Percentiles rank a stretch among this genome's conserved stretches.
These are phyloP conservation scores for Cataglyphis rosenhaueri DNA, from an alignment of 2,888 invertebrate genomes.

Conservation along the genomic window DNA sequence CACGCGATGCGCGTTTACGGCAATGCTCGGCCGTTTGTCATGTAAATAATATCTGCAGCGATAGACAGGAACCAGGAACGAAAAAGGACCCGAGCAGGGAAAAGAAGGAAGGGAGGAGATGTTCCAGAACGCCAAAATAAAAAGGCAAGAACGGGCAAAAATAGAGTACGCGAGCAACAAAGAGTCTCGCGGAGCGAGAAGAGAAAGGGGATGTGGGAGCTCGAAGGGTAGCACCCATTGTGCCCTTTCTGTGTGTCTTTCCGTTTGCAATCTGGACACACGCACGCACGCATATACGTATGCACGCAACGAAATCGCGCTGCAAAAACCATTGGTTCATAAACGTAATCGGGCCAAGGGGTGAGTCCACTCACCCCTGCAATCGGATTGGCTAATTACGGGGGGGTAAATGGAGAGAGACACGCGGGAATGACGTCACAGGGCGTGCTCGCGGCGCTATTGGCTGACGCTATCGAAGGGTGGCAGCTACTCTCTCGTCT, in stretches of 20 bases:
- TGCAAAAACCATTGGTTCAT: slow-evolving; percentile 78
- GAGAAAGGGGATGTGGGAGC: slow-evolving; percentile 25
- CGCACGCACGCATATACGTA: neutral
- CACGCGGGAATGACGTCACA: slow-evolving; percentile 74
- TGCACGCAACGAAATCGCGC: slow-evolving; percentile 25
- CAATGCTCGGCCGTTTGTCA: slow-evolving; percentile 52
- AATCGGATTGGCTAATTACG: slow-evolving; percentile 83
- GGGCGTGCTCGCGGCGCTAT: slow-evolving; percentile 80
- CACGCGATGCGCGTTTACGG: slow-evolving; percentile 32
- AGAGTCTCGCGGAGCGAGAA: slow-evolving; percentile 16
- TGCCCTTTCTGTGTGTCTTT: slow-evolving; percentile 59
- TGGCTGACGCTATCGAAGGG: slow-evolving; percentile 71
- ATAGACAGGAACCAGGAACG: slow-evolving; percentile 3
- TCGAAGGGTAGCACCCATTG: slow-evolving; percentile 55
- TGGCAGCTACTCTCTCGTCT: slow-evolving; percentile 62
- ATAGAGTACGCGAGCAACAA: slow-evolving; percentile 39
- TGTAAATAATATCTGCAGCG: slow-evolving; percentile 52
- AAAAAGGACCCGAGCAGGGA: neutral
- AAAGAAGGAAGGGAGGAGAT: neutral
- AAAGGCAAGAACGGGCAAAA: slow-evolving; percentile 43
- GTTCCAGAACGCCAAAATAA: slow-evolving; percentile 36
- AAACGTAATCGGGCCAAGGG: slow-evolving; percentile 61
- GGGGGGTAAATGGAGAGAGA: slow-evolving; percentile 61
- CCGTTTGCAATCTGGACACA: slow-evolving; percentile 59
- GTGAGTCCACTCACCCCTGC: slow-evolving; percentile 59